These are phyloP conservation scores for Lamprotornis superbus DNA, from an alignment of 2,113 vertebrate species.

Conservation along the genomic window DNA sequence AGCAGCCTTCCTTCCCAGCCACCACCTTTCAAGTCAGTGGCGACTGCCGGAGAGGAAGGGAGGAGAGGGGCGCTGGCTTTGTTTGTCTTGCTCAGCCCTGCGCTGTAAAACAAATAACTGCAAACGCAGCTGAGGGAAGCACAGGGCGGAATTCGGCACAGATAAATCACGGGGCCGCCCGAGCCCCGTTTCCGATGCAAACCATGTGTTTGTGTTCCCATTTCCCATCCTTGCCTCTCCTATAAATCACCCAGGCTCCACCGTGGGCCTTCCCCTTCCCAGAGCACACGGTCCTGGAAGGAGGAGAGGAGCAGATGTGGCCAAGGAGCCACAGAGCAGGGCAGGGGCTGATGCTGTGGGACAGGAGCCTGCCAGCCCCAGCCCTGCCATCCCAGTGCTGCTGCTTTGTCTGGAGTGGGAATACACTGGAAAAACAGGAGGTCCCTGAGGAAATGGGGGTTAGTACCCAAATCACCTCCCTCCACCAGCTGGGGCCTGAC, in stretches of 20 bases:
- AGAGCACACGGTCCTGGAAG: background rate
- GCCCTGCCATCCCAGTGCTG: background rate
- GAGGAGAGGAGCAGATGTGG: background rate
- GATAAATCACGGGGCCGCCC: constrained; percentile 56
- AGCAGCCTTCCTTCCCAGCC: constrained; percentile 4
- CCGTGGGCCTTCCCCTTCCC: background rate
- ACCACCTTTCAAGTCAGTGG: constrained; percentile 19
- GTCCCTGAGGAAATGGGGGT: background rate
- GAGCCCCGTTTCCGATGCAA: constrained; percentile 35
- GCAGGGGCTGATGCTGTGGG: background rate
- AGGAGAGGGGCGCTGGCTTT: constrained; percentile 60
- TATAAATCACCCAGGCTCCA: constrained; percentile 11
- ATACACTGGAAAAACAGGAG: background rate
- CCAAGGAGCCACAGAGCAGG: fast-evolving
- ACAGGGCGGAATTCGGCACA: constrained; percentile 7
- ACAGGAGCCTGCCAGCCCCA: background rate
- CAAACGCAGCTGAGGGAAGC: constrained; percentile 52
- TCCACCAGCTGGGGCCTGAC: fast-evolving
- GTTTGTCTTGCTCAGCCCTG: constrained; percentile 43
- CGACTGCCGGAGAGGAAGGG: constrained; percentile 52
- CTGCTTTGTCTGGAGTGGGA: background rate
- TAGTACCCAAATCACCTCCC: background rate
- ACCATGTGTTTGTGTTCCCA: constrained; percentile 45
- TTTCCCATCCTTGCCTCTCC: constrained; percentile 22
- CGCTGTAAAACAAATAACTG: constrained; percentile 31